Evolutionary conservation across 2,888 invertebrate genomes (phyloP).

Genomic region (Diabrotica balteata): DNA sequence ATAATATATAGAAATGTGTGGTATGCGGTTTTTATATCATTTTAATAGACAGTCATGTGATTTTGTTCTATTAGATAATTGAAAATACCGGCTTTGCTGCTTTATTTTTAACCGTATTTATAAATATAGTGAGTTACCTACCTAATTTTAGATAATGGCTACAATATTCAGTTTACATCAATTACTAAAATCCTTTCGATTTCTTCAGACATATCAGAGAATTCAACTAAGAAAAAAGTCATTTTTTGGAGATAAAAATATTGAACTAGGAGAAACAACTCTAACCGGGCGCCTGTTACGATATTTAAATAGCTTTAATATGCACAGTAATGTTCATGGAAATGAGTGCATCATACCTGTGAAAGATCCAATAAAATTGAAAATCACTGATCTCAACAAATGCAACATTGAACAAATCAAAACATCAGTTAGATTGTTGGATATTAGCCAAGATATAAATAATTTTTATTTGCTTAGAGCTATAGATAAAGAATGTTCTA

Average conservation of each 20-base stretch:
- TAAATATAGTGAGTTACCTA: too few species aligned
- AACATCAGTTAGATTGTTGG: conserved; percentile 32
- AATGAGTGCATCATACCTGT: conserved; percentile 1
- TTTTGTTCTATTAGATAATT: too few species aligned
- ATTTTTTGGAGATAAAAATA: conserved; percentile 26
- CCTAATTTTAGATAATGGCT: conserved; percentile 1
- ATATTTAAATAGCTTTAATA: conserved; percentile 41
- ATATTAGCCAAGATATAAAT: conserved; percentile 32
- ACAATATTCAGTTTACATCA: conserved; percentile 5
- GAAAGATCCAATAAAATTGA: conserved; percentile 11
- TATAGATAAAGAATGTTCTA: conserved; percentile 54
- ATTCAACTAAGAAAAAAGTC: conserved; percentile 17
- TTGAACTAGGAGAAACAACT: conserved; percentile 36
- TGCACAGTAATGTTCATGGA: conserved; percentile 4
- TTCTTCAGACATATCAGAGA: background rate
- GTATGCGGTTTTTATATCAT: too few species aligned
- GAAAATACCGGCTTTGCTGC: too few species aligned
- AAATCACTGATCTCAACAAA: conserved; percentile 21
- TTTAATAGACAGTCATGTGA: too few species aligned
- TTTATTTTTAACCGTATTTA: too few species aligned
- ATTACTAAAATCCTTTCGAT: background rate
- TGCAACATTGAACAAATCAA: conserved; percentile 35
- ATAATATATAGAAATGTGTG: too few species aligned
- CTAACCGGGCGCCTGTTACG: conserved; percentile 46
- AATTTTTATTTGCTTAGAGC: conserved; percentile 44